A percentile compares a stretch with the other conserved stretches of the same genome.
Evolutionary conservation across 1,140 invertebrate genomes (phyloP).

Genomic region (Acromyrmex echinatior): DNA sequence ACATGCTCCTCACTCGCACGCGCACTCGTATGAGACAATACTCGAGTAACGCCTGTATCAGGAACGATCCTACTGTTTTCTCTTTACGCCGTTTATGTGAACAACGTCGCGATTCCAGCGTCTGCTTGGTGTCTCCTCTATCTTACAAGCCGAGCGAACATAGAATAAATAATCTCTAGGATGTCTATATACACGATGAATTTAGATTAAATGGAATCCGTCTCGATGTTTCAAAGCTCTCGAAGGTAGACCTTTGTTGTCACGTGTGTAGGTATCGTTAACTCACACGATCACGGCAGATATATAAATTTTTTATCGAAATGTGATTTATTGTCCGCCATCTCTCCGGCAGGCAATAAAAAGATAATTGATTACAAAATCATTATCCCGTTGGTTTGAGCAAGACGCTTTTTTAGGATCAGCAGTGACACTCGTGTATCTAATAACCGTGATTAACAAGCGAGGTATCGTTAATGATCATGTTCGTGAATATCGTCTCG

Average conservation of each 20-base stretch:
- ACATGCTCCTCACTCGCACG: constrained; percentile 54
- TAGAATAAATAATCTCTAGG: constrained; percentile 64
- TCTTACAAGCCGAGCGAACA: constrained; percentile 63
- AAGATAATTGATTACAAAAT: constrained; percentile 38
- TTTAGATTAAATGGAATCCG: constrained; percentile 39
- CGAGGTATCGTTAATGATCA: constrained; percentile 34
- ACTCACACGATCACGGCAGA: background rate
- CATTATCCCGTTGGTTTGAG: constrained; percentile 16
- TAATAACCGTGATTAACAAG: constrained; percentile 51
- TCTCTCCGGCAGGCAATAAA: background rate
- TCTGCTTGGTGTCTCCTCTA: constrained; percentile 46
- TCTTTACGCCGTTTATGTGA: constrained; percentile 46
- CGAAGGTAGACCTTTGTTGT: background rate
- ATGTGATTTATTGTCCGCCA: background rate
- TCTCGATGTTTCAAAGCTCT: constrained; percentile 29
- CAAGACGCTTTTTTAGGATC: constrained; percentile 24
- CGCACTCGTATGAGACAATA: constrained; percentile 46
- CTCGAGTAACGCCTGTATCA: constrained; percentile 49
- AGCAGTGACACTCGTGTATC: constrained; percentile 13
- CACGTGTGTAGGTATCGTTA: constrained; percentile 2
- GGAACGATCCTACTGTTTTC: constrained; percentile 9
- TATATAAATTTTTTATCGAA: background rate
- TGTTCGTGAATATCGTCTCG: constrained; percentile 17
- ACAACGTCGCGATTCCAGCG: constrained; percentile 37
- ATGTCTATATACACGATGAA: constrained; percentile 60